phyloP scores from a whole-genome alignment of 2,797 vertebrate genomes.

The Malurus leucopterus region DNA sequence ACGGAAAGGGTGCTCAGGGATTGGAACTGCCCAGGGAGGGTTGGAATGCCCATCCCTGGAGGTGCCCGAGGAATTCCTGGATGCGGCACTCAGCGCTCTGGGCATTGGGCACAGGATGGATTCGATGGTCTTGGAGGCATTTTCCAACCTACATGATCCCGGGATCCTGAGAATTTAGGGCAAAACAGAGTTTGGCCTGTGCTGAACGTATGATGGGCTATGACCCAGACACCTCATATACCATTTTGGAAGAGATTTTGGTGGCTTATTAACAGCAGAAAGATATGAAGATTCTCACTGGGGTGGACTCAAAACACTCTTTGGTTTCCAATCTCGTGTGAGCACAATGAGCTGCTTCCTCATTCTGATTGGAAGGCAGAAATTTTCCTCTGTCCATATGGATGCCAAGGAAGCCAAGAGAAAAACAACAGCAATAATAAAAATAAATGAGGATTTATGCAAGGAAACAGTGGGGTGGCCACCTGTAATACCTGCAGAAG shows the following conservation, averaged over 20 bases:
- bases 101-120: fast-evolving
- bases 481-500: not conserved
- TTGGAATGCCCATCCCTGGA: not conserved
- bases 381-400: fast-evolving
- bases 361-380: not conserved
- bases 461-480: not conserved
- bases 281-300: not conserved
- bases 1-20: fast-evolving
- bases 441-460: not conserved
- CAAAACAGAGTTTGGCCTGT: not conserved
- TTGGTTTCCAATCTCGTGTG: not conserved
- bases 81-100: not conserved
- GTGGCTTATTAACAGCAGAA: not conserved
- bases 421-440: not conserved
- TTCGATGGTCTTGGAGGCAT: fast-evolving
- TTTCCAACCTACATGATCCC: not conserved
- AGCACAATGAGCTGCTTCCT: not conserved
- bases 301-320: not conserved
- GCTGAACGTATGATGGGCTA: fast-evolving
- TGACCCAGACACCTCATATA: not conserved
- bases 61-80: fast-evolving
- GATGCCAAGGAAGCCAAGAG: not conserved
- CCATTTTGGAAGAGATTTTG: not conserved
- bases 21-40: not conserved
- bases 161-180: not conserved